These are phyloP conservation scores for Tinamus guttatus DNA, from an alignment of 2,113 vertebrate species.

Conservation along the genomic window DNA sequence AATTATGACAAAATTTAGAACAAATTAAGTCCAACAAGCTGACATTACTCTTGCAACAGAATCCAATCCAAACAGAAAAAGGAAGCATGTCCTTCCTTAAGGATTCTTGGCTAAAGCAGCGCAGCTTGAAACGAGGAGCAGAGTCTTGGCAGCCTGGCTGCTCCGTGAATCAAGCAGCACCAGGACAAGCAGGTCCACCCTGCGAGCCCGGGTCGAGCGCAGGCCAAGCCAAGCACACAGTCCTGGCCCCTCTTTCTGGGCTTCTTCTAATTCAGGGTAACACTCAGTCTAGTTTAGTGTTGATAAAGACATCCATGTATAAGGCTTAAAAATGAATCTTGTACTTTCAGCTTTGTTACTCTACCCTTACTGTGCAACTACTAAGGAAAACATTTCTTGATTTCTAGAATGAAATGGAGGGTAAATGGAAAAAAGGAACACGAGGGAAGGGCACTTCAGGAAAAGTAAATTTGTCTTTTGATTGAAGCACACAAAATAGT, in stretches of 20 bases:
- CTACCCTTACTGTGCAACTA: not conserved
- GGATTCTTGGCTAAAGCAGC: slow-evolving; percentile 29
- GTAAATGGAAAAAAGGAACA: not conserved
- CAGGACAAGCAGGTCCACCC: not conserved
- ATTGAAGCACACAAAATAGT: not conserved
- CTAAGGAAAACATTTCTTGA: not conserved
- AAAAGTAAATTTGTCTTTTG: not conserved
- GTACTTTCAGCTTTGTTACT: not conserved
- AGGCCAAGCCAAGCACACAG: not conserved
- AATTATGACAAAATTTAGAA: too few relatives aligned
- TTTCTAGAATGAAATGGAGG: not conserved
- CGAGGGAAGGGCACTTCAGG: not conserved
- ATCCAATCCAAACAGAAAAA: slow-evolving; percentile 64
- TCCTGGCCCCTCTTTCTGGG: not conserved
- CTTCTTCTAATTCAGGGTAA: not conserved
- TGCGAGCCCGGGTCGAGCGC: not conserved
- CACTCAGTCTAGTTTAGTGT: not conserved
- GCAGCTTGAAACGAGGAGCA: slow-evolving; percentile 14
- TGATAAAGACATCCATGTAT: not conserved
- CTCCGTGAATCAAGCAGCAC: slow-evolving; percentile 12
- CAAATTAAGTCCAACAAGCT: slow-evolving; percentile 41
- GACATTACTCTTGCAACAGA: slow-evolving; percentile 53
- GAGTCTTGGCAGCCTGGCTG: slow-evolving; percentile 30
- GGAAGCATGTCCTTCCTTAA: slow-evolving; percentile 54
- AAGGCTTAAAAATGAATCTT: not conserved